Evolutionary conservation across 2,888 invertebrate genomes (phyloP).

Genomic region (Petrolisthes cinctipes): DNA sequence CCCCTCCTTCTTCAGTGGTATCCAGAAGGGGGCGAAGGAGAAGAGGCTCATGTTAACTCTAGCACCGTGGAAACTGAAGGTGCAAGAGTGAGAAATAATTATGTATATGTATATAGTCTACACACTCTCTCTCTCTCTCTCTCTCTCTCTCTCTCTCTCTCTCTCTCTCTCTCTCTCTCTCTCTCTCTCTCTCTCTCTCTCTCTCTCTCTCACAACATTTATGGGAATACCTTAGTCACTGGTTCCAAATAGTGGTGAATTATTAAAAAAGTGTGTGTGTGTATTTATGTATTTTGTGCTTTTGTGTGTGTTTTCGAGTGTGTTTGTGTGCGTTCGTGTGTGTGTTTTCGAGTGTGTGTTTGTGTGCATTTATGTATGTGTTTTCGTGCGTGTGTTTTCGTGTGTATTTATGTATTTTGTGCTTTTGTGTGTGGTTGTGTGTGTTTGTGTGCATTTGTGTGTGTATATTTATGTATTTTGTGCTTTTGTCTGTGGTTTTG

Average conservation of each 20-base stretch:
- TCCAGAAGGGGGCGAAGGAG: conserved; percentile 7
- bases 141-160: no score
- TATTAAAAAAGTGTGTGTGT: not conserved
- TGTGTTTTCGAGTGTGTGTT: not conserved
- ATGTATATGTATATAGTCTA: not conserved
- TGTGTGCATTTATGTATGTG: not conserved
- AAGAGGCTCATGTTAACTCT: conserved; percentile 2
- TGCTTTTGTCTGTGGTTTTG: not conserved
- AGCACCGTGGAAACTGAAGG: conserved; percentile 4
- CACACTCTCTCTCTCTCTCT: not conserved
- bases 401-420: not conserved
- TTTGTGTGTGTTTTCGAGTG: not conserved
- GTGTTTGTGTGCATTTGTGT: not conserved
- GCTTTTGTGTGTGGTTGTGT: not conserved
- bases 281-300: not conserved
- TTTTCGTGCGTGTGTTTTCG: not conserved
- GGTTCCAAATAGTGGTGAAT: not conserved
- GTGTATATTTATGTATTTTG: not conserved
- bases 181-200: no score
- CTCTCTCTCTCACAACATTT: not conserved
- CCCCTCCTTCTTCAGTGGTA: not conserved
- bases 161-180: not conserved
- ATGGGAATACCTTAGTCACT: not conserved
- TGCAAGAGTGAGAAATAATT: not conserved
- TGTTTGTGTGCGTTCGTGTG: not conserved